Conservation (phyloP, 2,888 invertebrate species). For the Allacma fusca region DNA sequence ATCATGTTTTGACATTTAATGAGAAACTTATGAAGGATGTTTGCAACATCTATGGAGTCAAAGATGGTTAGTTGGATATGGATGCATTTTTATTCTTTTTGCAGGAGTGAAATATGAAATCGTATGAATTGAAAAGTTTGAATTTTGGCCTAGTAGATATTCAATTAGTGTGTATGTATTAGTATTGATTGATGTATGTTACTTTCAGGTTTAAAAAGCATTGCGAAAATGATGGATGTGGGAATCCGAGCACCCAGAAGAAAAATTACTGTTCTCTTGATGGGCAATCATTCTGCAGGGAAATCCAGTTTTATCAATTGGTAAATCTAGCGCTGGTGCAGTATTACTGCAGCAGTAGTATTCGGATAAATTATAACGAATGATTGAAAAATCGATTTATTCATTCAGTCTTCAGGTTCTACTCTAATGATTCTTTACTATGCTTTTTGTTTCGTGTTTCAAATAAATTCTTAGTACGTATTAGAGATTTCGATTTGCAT, state of each 20-base stretch:
- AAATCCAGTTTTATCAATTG: conserved; percentile 71
- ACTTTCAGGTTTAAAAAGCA: conserved; percentile 66
- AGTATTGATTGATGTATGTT: conserved; percentile 24
- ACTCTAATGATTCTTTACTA: no score
- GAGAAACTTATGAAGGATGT: conserved; percentile 68
- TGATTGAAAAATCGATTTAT: no score
- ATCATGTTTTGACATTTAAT: conserved; percentile 65
- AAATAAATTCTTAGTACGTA: no score
- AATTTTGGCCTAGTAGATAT: no score
- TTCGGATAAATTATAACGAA: no score
- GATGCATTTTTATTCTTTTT: neutral
- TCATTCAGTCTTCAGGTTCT: no score
- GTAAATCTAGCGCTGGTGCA: conserved; percentile 63
- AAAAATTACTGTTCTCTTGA: conserved; percentile 69
- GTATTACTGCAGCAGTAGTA: no score
- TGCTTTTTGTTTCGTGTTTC: no score
- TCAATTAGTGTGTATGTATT: no score
- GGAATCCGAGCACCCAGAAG: conserved; percentile 67
- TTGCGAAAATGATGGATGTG: conserved; percentile 66
- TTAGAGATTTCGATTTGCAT: no score
- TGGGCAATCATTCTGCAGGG: conserved; percentile 71
- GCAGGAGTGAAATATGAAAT: no score
- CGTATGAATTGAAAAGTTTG: no score
- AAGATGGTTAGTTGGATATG: conserved; percentile 61
- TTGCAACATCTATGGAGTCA: conserved; percentile 67